Base-by-base conservation (phyloP, 2,113 vertebrate species). In the Arenaria interpres region DNA sequence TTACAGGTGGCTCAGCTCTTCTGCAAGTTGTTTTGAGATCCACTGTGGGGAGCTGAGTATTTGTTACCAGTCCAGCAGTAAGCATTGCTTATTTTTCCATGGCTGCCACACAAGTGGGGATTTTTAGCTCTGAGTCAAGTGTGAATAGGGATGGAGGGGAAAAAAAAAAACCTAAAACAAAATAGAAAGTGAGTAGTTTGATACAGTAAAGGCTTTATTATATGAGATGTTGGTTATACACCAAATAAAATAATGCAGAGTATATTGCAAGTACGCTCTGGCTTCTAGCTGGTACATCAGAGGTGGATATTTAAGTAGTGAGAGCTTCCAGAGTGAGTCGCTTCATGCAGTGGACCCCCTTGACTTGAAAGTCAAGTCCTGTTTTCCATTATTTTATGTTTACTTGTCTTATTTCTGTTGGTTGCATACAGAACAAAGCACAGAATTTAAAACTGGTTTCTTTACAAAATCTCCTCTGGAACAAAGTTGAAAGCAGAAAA, bases 131-230 rank as follows among this genome's bases (percentile, higher is more conserved):
- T 0, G 13, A 67, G 67, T 4, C 8, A 33, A n/a, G 20, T 19
- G 46, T 16, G 46, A 64, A 51, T 20, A 37, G 20, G 12, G 25
- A 33, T 12, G 33, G 30, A 56, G 12, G 28, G 28, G 12, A 20
- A 41, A 9, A 15, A 9, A 37, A 23, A 73, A 33, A 9, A 18
- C 5, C 8, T 9, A 24, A 60, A 60, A 9, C 7, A 35, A 35
- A 28, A 23, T 3, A 46, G 46, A 14, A 53, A 63, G 19, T 4
- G 4, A 28, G 19, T 19, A 7, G 22, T 41, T 66, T 7, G 41
- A 67, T 74, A 71, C 67, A 79, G n/a, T 15, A 82, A 51, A 78
- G 12, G 15, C 22, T 96, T 96, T 95, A 92, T 79, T 91, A 53
- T 48, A 37, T 3, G 27, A 79, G 37, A 22, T n/a, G 46, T 32